Evolutionary conservation across 2,888 invertebrate genomes (phyloP), one percentile per base, ranked within the genome.

Genomic region (Xylophagus ater): DNA sequence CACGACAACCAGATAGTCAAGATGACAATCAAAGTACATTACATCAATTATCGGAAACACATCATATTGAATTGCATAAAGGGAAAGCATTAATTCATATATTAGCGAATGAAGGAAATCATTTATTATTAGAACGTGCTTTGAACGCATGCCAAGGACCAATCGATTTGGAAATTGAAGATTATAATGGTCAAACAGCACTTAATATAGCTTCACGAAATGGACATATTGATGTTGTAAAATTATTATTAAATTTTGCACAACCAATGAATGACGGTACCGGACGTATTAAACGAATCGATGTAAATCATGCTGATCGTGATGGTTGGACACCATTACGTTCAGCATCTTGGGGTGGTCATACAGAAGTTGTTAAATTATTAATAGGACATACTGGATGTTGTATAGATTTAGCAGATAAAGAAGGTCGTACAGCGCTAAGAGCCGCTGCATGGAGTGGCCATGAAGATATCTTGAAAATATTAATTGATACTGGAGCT

Each of bases 281-380:
- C 13, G 61, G 59, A 1, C 55, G 59, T 24, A 54, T 58, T 53
- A 56, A 58, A 9, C 78, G 78, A 13, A 78, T 81, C 3, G 74
- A 76, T 55, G 76, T 79, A 1, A 81, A 84, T 63, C 81, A 81
- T 54, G 79, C 83, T 6, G 83, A 85, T 62, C 72, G 74, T 34
- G 89, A 89, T 55, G 89, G 89, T 21, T 90, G 89, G 93, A 88
- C 87, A 21, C 85, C 89, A 10, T 67, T 90, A 32, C 68, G 93
- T 40, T 90, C 93, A 4, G 90, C 93, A 14, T 90, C 93, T 9
- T 94, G 93, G 93, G 93, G 90, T 33, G 94, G 94, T 1, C 93
- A 94, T 55, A 82, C 83, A 2, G 83, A 86, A 69, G 84, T 86
- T 2, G 86, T 87, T 1, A 82, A 84, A 49, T 70, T 82, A 10